Base-by-base conservation (phyloP, 2,888 invertebrate genomes). In the Callosobruchus maculatus region DNA sequence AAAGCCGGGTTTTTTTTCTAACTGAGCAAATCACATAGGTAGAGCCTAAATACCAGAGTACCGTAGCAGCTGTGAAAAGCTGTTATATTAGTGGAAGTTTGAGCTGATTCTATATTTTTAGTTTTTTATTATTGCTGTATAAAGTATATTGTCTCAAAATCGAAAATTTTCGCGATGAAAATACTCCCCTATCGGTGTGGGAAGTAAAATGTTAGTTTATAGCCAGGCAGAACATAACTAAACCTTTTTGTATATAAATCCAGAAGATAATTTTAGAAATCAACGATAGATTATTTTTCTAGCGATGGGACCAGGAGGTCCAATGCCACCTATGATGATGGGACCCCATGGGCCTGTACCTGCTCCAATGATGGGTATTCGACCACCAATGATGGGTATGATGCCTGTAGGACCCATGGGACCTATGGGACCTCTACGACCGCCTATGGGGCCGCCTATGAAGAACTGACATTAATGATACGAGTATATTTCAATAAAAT, bases 361-460 rank as follows among this genome's bases (percentile, higher is more conserved):
- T 20, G 68, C 68, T 20, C 93, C 93, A 0, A 94, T 94, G 93
- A 94, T 94, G 92, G 91, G 91, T 21, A 94, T 95, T 92, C 90
- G 93, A 31, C 94, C 94, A 0, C 94, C 94, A 21, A 93, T 93
- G 89, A 93, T 94, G 88, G 93, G 93, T 2, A 93, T 92, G 92
- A 92, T 92, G 76, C 93, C 92, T 83, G 92, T 94, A 90, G 93
- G 94, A 0, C 92, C 92, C 0, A 90, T 92, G 88, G 90, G 89
- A 13, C 87, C 91, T 0, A 92, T 93, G 92, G 92, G 92, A 2
- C 92, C 91, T 74, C 92, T 94, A 88, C 88, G 94, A 82, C 93
- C 93, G 26, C 93, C 92, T 0, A 88, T 91, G 80, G 90, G 93
- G 4, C 79, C 93, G 76, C 92, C 92, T 66, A 92, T 92, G 77